Percentiles rank a stretch among this genome's conserved stretches.
Evolutionary conservation across 92 coral and sea anemone species (phyloP).

Genomic region (Paragorgia papillata): DNA sequence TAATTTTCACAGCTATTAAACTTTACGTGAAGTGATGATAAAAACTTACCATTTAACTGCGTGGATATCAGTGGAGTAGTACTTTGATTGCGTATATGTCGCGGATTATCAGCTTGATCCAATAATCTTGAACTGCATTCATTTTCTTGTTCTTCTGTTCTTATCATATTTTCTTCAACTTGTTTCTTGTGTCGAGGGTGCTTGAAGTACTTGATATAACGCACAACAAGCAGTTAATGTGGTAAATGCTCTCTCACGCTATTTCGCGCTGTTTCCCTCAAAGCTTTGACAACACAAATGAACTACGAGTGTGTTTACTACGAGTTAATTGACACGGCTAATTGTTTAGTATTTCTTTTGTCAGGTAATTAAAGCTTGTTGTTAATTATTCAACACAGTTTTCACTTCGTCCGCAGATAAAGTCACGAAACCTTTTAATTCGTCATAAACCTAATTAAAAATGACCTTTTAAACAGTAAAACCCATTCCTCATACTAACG

Average conservation of each 20-base stretch:
- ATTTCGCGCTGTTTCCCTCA: not conserved
- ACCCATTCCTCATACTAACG: too few relatives aligned
- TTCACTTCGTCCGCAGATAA: slow-evolving; percentile 4
- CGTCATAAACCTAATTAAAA: not conserved
- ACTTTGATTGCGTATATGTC: not conserved
- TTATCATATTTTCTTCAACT: not conserved
- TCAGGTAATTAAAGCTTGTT: slow-evolving; percentile 13
- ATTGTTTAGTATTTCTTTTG: slow-evolving; percentile 17
- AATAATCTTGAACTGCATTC: not conserved
- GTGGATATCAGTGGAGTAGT: not conserved
- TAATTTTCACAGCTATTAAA: too few relatives aligned
- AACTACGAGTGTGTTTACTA: slow-evolving; percentile 2
- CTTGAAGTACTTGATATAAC: too few relatives aligned
- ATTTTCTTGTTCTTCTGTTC: not conserved
- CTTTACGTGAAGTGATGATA: not conserved
- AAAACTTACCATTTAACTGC: not conserved
- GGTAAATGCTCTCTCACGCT: not conserved
- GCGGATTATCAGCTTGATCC: not conserved
- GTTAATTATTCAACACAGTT: slow-evolving; percentile 18
- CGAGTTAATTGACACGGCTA: slow-evolving; percentile 9
- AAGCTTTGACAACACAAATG: not conserved
- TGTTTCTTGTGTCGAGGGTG: not conserved
- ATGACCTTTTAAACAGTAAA: not conserved
- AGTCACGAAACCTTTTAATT: slow-evolving; percentile 19
- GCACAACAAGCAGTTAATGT: too few relatives aligned